phyloP scores from a whole-genome alignment of 2,797 vertebrate genomes.

The Melopsittacus undulatus region DNA sequence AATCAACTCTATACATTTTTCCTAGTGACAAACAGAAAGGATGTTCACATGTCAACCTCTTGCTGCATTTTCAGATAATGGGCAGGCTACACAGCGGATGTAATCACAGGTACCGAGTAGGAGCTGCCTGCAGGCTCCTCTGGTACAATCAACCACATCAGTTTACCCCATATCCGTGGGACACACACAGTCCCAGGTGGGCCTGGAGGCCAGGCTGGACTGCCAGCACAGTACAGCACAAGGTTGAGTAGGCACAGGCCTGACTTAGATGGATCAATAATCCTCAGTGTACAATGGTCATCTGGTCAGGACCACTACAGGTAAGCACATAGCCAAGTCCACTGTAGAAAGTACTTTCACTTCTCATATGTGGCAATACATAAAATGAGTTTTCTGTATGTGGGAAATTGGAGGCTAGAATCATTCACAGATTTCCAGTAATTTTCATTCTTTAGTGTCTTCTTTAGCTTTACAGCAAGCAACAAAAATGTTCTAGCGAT shows the following conservation, averaged over 20 bases:
- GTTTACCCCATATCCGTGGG: rapidly evolving
- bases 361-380: background rate
- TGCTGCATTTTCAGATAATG: background rate
- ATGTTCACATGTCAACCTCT: background rate
- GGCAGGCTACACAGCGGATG: rapidly evolving
- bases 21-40: background rate
- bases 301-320: background rate
- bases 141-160: background rate
- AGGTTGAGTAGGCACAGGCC: background rate
- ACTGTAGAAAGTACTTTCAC: background rate
- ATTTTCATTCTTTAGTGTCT: background rate
- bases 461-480: background rate
- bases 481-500: background rate
- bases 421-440: background rate
- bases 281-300: rapidly evolving
- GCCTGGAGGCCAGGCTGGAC: background rate
- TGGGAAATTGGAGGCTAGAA: background rate
- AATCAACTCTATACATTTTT: background rate
- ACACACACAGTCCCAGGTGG: rapidly evolving
- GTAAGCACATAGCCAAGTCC: background rate
- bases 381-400: background rate
- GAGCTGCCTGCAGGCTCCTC: background rate
- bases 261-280: background rate
- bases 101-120: rapidly evolving
- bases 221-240: background rate